Base-by-base conservation (phyloP, 2,113 vertebrate genomes). In the Cololabis saira region DNA sequence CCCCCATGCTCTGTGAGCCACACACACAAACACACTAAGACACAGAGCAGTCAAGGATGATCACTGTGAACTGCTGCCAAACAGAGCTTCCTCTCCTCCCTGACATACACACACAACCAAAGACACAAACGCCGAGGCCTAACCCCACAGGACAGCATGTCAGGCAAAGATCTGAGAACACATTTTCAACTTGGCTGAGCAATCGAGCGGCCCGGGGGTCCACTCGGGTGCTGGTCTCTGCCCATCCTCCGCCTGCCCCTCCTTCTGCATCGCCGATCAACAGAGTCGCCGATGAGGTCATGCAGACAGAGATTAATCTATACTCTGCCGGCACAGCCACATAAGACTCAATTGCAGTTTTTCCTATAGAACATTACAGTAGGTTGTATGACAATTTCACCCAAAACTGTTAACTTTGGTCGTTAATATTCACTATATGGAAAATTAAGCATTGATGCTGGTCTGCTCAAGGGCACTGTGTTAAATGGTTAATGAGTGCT, bases 131-230 rank as follows among this genome's bases (percentile, higher is more conserved):
- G 10, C 66, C 40, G 18, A 75, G 50, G 51, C 61, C 79, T 67
- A 73, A 67, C 71, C 87, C 87, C 74, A 1, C 42, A 81, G 87
- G 89, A 92, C 91, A 80, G 58, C 78, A 88, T 83, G 87, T 90
- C 89, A 86, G 79, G 72, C 85, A 75, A 82, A 86, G 85, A 91
- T 92, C 91, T 92, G 89, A 92, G 91, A 91, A 91, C 86, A 89
- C 76, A 83, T 87, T 93, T 93, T 90, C 86, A 43, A 86, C 93
- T 92, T 89, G 74, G 75, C 81, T 17, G 84, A 92, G 84, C 91
- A 87, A 92, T 91, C 69, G 81, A 82, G 87, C 84, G 49, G 70
- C 80, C 80, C 67, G 58, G 89, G 81, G 82, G 78, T 79, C 61
- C 78, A 64, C 71, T 40, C 45, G 75, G 87, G 81, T 80, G 71